Conservation (phyloP, 2,797 vertebrate genomes). For the Myiotriccus ornatus region DNA sequence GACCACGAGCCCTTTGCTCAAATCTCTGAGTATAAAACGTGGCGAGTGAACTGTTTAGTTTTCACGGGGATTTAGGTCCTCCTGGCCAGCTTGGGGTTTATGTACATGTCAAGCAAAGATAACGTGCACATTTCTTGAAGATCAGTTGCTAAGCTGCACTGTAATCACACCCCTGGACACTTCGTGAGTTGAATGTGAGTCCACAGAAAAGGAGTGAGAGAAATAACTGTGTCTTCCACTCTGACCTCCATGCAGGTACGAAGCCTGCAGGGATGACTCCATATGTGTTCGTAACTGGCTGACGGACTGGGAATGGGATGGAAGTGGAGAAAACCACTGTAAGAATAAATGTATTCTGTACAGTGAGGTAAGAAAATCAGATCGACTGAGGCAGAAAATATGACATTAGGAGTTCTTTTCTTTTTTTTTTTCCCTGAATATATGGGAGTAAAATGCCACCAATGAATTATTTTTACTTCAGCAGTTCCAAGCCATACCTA, state of each 20-base stretch:
- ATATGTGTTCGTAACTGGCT: slow-evolving; percentile 71
- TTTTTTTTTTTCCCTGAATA: neutral
- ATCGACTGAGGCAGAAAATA: neutral
- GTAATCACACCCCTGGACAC: neutral
- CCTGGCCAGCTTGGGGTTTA: neutral
- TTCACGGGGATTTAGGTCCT: neutral
- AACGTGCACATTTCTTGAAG: neutral
- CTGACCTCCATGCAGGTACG: slow-evolving; percentile 62
- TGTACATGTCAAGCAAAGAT: neutral
- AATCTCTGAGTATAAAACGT: neutral
- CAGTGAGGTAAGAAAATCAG: slow-evolving; percentile 62
- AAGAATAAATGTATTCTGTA: slow-evolving; percentile 62
- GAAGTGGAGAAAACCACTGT: slow-evolving; percentile 69
- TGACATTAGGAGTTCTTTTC: neutral
- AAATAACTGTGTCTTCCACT: slow-evolving; percentile 15
- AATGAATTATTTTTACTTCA: neutral
- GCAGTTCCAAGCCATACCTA: neutral
- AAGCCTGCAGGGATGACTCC: slow-evolving; percentile 73
- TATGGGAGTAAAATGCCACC: neutral
- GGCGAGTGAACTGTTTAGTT: neutral
- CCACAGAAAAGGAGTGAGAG: neutral
- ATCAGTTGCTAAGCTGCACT: neutral
- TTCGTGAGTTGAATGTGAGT: neutral
- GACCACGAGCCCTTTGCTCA: neutral
- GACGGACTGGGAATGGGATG: slow-evolving; percentile 67